A percentile compares a stretch with the other conserved stretches of the same genome.
phyloP scores from a whole-genome alignment of 2,113 vertebrate genomes.

The Cephalopterus ornatus region DNA sequence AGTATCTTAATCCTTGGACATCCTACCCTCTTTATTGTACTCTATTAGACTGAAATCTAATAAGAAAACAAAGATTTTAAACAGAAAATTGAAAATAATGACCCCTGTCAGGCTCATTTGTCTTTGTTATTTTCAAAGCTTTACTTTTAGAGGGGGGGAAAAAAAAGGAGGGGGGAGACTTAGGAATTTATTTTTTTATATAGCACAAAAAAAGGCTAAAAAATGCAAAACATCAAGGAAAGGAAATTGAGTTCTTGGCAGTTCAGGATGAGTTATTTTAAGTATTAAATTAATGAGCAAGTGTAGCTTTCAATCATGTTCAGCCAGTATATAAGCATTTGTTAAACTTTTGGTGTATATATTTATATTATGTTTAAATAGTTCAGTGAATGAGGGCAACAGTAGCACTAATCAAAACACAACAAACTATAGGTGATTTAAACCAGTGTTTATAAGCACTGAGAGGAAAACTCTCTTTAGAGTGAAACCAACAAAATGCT shows the following conservation, averaged over 20 bases:
- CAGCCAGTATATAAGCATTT: neutral
- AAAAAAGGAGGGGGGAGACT: neutral
- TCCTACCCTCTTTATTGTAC: neutral
- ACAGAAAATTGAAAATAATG: neutral
- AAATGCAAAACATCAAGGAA: neutral
- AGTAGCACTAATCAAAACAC: neutral
- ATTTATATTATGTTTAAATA: neutral
- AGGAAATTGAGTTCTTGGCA: neutral
- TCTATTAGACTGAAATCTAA: neutral
- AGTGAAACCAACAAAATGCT: slow-evolving; percentile 25
- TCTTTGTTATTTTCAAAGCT: neutral
- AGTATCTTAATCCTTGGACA: neutral
- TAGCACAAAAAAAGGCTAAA: neutral
- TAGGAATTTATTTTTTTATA: neutral
- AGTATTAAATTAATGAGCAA: neutral
- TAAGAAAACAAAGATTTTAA: neutral
- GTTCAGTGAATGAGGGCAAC: neutral
- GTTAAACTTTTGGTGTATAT: neutral
- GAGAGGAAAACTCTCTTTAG: neutral
- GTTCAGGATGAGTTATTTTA: neutral
- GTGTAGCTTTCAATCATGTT: neutral
- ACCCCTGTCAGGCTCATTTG: neutral
- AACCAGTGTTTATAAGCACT: neutral
- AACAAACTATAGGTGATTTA: neutral
- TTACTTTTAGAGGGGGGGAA: neutral